Percentiles rank a stretch among this genome's conserved stretches.
Evolutionary conservation across 1,140 invertebrate genomes (phyloP).

Genomic region (Trialeurodes vaporariorum): DNA sequence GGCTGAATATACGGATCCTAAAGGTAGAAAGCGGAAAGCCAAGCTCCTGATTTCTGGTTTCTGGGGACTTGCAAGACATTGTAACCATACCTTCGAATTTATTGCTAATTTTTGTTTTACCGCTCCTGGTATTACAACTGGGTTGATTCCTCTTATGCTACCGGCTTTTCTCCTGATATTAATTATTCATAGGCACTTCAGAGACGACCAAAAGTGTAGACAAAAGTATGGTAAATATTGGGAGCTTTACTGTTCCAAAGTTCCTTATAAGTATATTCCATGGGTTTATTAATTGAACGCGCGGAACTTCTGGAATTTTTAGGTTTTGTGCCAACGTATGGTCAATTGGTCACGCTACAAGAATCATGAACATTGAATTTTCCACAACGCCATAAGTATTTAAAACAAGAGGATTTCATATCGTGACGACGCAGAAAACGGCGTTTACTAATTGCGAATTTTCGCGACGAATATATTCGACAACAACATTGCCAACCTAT

Average conservation of each 20-base stretch:
- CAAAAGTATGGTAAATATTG: slow-evolving; percentile 45
- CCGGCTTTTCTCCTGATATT: slow-evolving; percentile 39
- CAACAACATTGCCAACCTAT: too few species aligned
- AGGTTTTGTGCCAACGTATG: too few species aligned
- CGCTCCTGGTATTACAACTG: slow-evolving; percentile 19
- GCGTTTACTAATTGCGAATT: too few species aligned
- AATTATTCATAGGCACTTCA: slow-evolving; percentile 40
- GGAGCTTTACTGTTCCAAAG: slow-evolving; percentile 41
- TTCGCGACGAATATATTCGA: too few species aligned
- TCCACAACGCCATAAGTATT: too few species aligned
- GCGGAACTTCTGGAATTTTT: too few species aligned
- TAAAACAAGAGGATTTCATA: too few species aligned
- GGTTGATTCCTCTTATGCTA: slow-evolving; percentile 42
- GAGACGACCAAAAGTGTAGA: slow-evolving; percentile 46
- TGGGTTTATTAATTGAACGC: slow-evolving; percentile 16
- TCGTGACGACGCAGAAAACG: too few species aligned
- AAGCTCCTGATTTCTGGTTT: slow-evolving; percentile 43
- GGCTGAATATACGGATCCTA: slow-evolving; percentile 32
- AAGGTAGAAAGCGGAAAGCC: slow-evolving; percentile 19
- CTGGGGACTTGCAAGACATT: slow-evolving; percentile 47
- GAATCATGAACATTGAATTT: too few species aligned
- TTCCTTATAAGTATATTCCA: slow-evolving; percentile 45
- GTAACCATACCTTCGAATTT: slow-evolving; percentile 49
- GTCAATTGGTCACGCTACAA: too few species aligned
- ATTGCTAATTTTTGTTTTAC: slow-evolving; percentile 36